Evolutionary conservation across 1,140 invertebrate genomes (phyloP), one percentile per base, ranked within the genome.

Genomic region (Stenopsyche tienmushanensis): DNA sequence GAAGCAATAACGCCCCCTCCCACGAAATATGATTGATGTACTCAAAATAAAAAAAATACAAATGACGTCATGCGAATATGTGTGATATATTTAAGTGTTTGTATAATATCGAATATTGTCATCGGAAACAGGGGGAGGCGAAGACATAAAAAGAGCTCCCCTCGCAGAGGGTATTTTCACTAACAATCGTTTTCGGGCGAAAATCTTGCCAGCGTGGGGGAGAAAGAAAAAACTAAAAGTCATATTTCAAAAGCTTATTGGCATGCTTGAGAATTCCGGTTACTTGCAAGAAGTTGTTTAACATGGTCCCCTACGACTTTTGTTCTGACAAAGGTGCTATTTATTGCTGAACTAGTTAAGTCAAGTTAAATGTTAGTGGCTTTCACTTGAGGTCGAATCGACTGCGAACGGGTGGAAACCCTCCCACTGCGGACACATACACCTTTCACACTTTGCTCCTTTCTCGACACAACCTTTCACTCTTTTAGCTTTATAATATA

Each of bases 261-360:
- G 65, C 65, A 66, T 52, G 47, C 50, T 50, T 42, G 49, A 50
- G 65, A 66, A 66, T 66, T 66, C 58, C 49, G 26, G 57, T 26
- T 59, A 66, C 57, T 66, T 60, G 50, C 59, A 52, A 62, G 50
- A 67, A 67, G 59, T 63, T 62, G 54, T 52, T 62, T 62, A 62
- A 67, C 65, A 63, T 50, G 65, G 65, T 62, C 65, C 65, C 65
- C 29, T 57, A 67, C 65, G 65, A 62, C 65, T 67, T 63, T 67
- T 67, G 65, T 67, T 67, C 65, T 63, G 65, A 67, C 65, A 63
- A 67, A 67, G 59, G 65, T 67, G 65, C 60, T 67, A 67, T 67
- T 67, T 67, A 67, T 67, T 63, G 55, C 65, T 53, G 59, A 67
- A 67, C 59, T 67, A 67, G 65, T 67, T 67, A 44, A 67, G 65